A percentile compares a stretch with the other conserved stretches of the same genome.
Evolutionary conservation across 2,888 invertebrate species (phyloP).

Genomic region (Trichogramma dendrolimi): DNA sequence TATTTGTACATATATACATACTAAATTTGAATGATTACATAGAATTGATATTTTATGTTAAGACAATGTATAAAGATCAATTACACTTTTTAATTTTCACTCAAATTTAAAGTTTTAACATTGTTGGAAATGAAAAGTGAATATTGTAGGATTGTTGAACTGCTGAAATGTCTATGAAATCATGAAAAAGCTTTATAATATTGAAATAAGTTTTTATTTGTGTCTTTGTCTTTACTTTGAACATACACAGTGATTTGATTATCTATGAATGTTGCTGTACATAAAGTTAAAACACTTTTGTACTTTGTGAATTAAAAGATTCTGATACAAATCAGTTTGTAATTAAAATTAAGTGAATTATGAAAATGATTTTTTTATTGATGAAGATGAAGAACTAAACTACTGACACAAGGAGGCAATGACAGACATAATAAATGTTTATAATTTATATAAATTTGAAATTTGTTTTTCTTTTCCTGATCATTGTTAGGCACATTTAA

Average conservation of each 20-base stretch:
- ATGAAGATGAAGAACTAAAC: conserved; percentile 32
- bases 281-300: conserved; percentile 50
- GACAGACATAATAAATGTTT: conserved; percentile 33
- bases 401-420: conserved; percentile 39
- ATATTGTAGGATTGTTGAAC: no score
- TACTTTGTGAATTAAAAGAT: conserved; percentile 43
- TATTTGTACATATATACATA: not conserved
- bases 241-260: conserved; percentile 28
- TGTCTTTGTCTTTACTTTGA: conserved; percentile 19
- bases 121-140: no score
- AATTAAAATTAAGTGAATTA: conserved; percentile 31
- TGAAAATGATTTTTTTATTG: conserved; percentile 28
- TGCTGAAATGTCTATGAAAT: no score
- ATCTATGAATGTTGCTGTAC: conserved; percentile 35
- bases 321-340: conserved; percentile 43
- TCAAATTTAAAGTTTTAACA: not conserved
- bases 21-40: conserved; percentile 5
- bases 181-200: not conserved
- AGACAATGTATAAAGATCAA: conserved; percentile 6
- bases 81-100: conserved; percentile 7
- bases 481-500: conserved; percentile 21
- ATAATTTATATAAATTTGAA: conserved; percentile 46
- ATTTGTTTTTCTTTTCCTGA: conserved; percentile 38
- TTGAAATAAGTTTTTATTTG: conserved; percentile 15
- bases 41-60: not conserved